A percentile compares a stretch with the other conserved stretches of the same genome.
Evolutionary conservation across 2,888 invertebrate species (phyloP).

Genomic region (Habrosyne pyritoides): DNA sequence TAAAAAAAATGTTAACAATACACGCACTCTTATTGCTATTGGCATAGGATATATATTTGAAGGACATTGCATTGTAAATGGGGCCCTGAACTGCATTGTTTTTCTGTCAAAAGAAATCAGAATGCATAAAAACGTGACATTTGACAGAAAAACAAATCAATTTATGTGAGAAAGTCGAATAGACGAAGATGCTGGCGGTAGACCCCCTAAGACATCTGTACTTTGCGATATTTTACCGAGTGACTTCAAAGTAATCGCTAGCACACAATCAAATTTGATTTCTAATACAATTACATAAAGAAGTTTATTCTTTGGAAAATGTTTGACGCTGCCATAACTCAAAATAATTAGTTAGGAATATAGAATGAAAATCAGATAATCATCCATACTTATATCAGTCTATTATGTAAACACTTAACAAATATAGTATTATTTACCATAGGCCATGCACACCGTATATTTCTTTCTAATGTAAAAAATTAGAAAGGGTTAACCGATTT

Average conservation of each 20-base stretch:
- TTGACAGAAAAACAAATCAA: no score
- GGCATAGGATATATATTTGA: slow-evolving; percentile 12
- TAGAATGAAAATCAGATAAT: not conserved
- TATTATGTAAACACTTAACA: not conserved
- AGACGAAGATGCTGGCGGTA: no score
- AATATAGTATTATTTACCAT: not conserved
- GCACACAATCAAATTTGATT: not conserved
- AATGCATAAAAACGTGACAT: no score
- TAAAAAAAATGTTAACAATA: slow-evolving; percentile 7
- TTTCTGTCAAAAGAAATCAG: no score
- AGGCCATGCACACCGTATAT: no score
- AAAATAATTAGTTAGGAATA: not conserved
- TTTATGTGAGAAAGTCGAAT: no score
- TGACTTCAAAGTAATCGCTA: not conserved
- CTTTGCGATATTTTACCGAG: no score
- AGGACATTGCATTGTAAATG: not conserved
- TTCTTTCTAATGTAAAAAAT: not conserved
- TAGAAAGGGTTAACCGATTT: not conserved
- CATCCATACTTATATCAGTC: not conserved
- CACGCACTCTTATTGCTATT: slow-evolving; percentile 12
- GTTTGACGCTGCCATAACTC: not conserved
- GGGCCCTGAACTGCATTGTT: no score
- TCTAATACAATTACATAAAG: not conserved
- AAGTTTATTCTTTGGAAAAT: slow-evolving; percentile 3
- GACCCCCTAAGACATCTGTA: no score